Percentiles rank a stretch among this genome's conserved stretches.
These are phyloP conservation scores for Hypena proboscidalis DNA, from an alignment of 2,888 invertebrate genomes.

Conservation along the genomic window DNA sequence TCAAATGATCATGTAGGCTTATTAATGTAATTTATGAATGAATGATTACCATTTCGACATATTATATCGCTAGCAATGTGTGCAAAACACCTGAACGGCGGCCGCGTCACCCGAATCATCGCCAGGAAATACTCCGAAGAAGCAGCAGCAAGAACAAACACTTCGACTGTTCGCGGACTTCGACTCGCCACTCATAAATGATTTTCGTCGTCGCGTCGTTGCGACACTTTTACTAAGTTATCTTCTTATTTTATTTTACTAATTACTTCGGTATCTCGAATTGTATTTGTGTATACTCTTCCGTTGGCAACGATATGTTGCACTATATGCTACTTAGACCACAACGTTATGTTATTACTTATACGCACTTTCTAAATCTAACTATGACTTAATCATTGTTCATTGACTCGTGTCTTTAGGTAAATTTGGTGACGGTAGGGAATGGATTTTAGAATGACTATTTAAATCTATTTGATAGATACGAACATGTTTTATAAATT, in stretches of 20 bases:
- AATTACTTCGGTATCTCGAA: conserved; percentile 37
- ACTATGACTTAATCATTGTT: conserved; percentile 36
- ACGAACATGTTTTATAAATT: conserved; percentile 50
- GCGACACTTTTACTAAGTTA: conserved; percentile 37
- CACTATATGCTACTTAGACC: conserved; percentile 28
- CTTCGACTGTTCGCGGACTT: conserved; percentile 19
- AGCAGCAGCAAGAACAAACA: conserved; percentile 21
- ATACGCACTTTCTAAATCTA: conserved; percentile 32
- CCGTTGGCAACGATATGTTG: conserved; percentile 34
- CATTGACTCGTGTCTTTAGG: conserved; percentile 44
- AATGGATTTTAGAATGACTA: conserved; percentile 48
- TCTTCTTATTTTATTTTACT: conserved; percentile 36
- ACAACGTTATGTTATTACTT: conserved; percentile 29
- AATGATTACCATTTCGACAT: conserved; percentile 65
- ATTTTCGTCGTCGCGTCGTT: conserved; percentile 32
- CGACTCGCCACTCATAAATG: conserved; percentile 35
- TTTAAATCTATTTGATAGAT: conserved; percentile 61
- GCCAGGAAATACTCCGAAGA: conserved; percentile 58
- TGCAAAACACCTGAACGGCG: conserved; percentile 75
- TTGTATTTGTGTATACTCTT: conserved; percentile 39
- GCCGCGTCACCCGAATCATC: conserved; percentile 76
- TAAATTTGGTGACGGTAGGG: conserved; percentile 70
- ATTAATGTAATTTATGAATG: conserved; percentile 1
- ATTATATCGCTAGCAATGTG: conserved; percentile 81
- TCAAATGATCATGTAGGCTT: conserved; percentile 5